Conservation (phyloP, 2,113 vertebrate species). For the Hiodon tergisus region DNA sequence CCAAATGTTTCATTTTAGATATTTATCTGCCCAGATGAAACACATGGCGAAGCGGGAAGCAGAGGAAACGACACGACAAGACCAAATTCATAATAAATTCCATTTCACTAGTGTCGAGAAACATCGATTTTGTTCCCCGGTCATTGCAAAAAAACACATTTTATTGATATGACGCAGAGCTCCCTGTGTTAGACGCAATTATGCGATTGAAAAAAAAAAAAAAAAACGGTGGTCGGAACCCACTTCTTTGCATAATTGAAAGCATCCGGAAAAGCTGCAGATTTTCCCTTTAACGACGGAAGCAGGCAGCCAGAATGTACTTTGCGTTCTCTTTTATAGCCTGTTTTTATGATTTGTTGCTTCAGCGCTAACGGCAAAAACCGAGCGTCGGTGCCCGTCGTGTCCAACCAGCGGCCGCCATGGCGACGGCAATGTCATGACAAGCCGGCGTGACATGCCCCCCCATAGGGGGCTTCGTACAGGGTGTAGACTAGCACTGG, state of each 20-base stretch:
- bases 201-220: not conserved
- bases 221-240: not conserved
- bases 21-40: conserved; percentile 45
- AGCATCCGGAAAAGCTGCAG: conserved; percentile 3
- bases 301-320: not conserved
- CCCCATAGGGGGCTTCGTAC: too few species aligned
- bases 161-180: not conserved
- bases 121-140: not conserved
- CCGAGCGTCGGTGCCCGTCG: too few species aligned
- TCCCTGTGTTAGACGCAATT: too few species aligned
- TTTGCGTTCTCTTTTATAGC: not conserved
- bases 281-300: not conserved
- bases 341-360: not conserved
- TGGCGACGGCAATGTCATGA: too few species aligned
- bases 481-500: too few species aligned
- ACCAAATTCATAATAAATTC: not conserved
- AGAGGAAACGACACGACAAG: not conserved
- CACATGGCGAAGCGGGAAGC: not conserved
- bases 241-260: not conserved
- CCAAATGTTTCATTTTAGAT: conserved; percentile 48
- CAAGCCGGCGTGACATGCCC: too few species aligned
- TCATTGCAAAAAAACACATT: conserved; percentile 32
- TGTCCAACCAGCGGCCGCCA: too few species aligned
- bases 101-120: too few species aligned
- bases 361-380: not conserved